Percentiles rank a stretch among this genome's conserved stretches.
Evolutionary conservation across 2,113 vertebrate genomes (phyloP).

Genomic region (Trematocara macrostoma): DNA sequence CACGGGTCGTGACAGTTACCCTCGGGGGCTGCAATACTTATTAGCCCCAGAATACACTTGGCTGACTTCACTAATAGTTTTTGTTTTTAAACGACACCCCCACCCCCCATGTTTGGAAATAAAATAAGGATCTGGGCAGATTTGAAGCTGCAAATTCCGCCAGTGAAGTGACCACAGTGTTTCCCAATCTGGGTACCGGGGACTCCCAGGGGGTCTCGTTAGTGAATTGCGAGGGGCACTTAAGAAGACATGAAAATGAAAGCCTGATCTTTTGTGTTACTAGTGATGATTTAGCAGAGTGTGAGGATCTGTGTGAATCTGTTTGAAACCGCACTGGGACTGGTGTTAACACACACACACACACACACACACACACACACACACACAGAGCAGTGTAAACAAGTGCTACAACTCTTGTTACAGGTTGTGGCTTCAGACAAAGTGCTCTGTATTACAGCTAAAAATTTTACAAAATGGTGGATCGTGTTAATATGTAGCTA

Average conservation of each 20-base stretch:
- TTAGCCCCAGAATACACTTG: neutral
- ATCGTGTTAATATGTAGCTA: neutral
- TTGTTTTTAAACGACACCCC: neutral
- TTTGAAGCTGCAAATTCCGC: slow-evolving; percentile 14
- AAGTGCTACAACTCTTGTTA: neutral
- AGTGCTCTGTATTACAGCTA: neutral
- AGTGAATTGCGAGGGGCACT: neutral
- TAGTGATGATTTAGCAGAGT: neutral
- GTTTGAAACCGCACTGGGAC: neutral
- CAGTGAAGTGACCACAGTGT: neutral
- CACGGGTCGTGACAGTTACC: neutral
- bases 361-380: neutral
- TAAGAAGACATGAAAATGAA: neutral
- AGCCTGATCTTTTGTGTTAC: neutral
- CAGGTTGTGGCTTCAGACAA: neutral
- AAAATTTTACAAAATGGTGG: neutral
- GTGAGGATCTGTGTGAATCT: neutral
- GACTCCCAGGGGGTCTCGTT: neutral
- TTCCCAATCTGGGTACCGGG: neutral
- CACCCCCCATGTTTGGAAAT: neutral
- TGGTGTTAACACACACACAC: neutral
- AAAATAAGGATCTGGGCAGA: neutral
- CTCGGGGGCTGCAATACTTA: neutral
- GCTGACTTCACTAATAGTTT: neutral
- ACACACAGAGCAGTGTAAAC: neutral